Base-by-base conservation (phyloP, 2,797 vertebrate species). In the Trachops cirrhosus region DNA sequence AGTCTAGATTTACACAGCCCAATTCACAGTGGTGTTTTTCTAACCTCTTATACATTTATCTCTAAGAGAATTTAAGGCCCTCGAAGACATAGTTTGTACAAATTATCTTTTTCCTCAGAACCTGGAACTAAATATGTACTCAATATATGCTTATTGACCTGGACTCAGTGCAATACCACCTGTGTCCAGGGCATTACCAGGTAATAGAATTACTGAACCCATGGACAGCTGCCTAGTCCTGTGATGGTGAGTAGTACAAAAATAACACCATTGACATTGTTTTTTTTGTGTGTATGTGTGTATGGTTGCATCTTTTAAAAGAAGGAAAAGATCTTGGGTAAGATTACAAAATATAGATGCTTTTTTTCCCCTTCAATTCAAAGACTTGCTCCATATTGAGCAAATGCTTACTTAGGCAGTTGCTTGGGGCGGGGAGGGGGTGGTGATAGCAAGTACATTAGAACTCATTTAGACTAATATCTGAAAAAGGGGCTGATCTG, bases 351-450 rank as follows among this genome's bases (percentile, higher is more conserved):
- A 80, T 89, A 62, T 29, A 95, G 39, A 89, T 82, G 26, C 2
- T 54, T 71, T 75, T 75, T 96, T 50, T 15, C 9, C 39, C 32
- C 15, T 94, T 57, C 29, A 80, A 39, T 80, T 71, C 26, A 93
- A 94, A 90, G 44, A 54, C 37, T 92, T 83, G 12, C 12, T 86
- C 68, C 50, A 71, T 71, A 90, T 37, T 93, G 85, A 95, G 19
- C 52, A 95, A 94, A 96, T 88, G 78, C 90, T 91, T 95, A 92
- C 82, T 89, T 89, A 95, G 86, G 74, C 73, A 94, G 29, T 75
- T 88, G 52, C 41, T 79, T 16, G 70, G 70, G 24, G 46, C 46
- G 67, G 21, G 22, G 32, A 39, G 50, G 14, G n/a, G n/a, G 64
- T 18, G n/a, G 64, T 10, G 50, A 29, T 2, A 32, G 87, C 29